Evolutionary conservation across 2,113 vertebrate genomes (phyloP).

Genomic region (Pungitius pungitius): DNA sequence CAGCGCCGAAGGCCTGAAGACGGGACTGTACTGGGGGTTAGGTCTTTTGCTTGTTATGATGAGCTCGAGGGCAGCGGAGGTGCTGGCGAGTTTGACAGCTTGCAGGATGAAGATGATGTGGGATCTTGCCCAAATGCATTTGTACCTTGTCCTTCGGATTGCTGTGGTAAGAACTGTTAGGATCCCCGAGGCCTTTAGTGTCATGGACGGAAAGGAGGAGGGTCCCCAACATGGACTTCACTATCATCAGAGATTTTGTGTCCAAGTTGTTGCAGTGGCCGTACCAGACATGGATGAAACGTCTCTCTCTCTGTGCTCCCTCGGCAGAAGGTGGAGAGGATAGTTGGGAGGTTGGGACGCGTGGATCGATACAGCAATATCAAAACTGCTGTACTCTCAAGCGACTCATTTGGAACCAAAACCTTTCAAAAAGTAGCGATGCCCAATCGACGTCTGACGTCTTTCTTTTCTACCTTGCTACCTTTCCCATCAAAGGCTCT

Average conservation of each 20-base stretch:
- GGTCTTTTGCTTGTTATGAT: not conserved
- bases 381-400: not conserved
- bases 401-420: not conserved
- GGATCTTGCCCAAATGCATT: not conserved
- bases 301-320: not conserved
- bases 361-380: not conserved
- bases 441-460: not conserved
- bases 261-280: not conserved
- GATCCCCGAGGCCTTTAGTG: not conserved
- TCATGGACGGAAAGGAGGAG: not conserved
- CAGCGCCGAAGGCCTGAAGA: no score
- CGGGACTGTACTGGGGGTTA: no score
- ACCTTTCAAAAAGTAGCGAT: not conserved
- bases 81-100: not conserved
- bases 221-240: not conserved
- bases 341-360: not conserved
- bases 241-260: not conserved
- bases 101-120: not conserved
- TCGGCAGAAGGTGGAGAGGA: not conserved
- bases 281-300: not conserved
- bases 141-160: not conserved
- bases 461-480: constrained; percentile 18
- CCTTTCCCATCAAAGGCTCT: constrained; percentile 33
- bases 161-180: not conserved
- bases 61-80: not conserved